These are phyloP conservation scores for Pomatorhinus ruficollis DNA, from an alignment of 2,113 vertebrate species.

Conservation along the genomic window DNA sequence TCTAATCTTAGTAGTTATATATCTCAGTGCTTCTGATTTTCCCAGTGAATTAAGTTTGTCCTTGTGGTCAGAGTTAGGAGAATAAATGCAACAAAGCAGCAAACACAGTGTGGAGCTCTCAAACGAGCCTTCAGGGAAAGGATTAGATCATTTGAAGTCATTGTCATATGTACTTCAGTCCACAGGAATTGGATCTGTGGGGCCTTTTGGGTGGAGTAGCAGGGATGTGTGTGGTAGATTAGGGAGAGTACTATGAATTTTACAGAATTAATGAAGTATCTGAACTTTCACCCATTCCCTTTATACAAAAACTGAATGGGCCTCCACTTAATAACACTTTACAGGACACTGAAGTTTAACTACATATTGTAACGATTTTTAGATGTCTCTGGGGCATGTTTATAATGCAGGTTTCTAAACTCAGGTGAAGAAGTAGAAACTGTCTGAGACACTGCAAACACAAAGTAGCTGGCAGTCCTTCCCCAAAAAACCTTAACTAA, in stretches of 20 bases:
- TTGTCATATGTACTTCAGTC: not conserved
- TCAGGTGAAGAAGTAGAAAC: not conserved
- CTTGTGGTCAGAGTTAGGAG: not conserved
- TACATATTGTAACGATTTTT: fast-evolving
- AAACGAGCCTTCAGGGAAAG: not conserved
- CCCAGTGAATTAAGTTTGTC: not conserved
- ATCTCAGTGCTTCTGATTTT: not conserved
- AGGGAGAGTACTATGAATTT: not conserved
- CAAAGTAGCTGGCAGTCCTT: not conserved
- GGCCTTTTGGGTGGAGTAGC: not conserved
- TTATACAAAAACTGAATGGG: not conserved
- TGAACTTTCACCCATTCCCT: not conserved
- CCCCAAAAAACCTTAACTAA: not conserved
- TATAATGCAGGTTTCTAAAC: not conserved
- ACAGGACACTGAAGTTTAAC: not conserved
- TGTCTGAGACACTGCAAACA: not conserved
- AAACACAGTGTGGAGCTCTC: not conserved
- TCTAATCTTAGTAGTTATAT: not conserved
- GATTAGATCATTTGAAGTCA: not conserved
- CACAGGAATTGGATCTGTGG: not conserved
- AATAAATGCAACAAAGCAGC: not conserved
- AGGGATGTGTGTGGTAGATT: not conserved
- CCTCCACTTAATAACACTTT: not conserved
- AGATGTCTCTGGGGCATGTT: not conserved
- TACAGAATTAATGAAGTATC: not conserved